Base-by-base conservation (phyloP, 2,797 vertebrate genomes). In the Sebastes trivittatus region DNA sequence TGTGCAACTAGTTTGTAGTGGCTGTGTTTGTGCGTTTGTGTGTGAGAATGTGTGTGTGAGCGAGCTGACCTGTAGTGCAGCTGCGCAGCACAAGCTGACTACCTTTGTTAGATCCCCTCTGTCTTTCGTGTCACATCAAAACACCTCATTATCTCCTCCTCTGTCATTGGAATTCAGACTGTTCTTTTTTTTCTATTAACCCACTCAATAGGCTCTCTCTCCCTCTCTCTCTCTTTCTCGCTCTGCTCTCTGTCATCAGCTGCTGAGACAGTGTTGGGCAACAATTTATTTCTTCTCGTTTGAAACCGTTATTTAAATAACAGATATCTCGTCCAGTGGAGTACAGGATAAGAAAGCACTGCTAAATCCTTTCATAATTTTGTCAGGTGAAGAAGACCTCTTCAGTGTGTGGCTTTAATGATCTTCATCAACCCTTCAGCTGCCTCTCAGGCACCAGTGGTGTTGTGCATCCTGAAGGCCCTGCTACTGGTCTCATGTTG, bases 81-180 rank as follows among this genome's bases (percentile, higher is more conserved):
- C 87, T 69, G 61, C 78, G 80, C 92, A 88, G 86, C 84, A 86
- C 78, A 76, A 80, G 88, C 91, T 92, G 92, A 90, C 90, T 93
- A 85, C 91, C 86, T 94, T 90, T 92, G 92, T 95, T 93, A 90
- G 90, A 95, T 93, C 92, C 75, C 42, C 85, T 87, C 87, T 83
- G 88, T 95, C 91, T 90, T 84, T 82, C 76, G 88, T 91, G 93
- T 94, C 94, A 95, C 94, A 95, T 96, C 94, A 96, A 95, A 95
- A 93, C 86, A 88, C 86, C 93, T 96, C 94, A 95, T 95, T 94
- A 95, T 93, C 92, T 95, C 91, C 87, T 89, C 86, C 85, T 90
- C 86, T 92, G 93, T 94, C 94, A 89, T 90, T 92, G 90, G 82
- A 88, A 93, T 93, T 94, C 92, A 93, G 69, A 90, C 82, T 75